Evolutionary conservation across 1,140 invertebrate genomes (phyloP), one percentile per base, ranked within the genome.

Genomic region (Brachionus angularis): DNA sequence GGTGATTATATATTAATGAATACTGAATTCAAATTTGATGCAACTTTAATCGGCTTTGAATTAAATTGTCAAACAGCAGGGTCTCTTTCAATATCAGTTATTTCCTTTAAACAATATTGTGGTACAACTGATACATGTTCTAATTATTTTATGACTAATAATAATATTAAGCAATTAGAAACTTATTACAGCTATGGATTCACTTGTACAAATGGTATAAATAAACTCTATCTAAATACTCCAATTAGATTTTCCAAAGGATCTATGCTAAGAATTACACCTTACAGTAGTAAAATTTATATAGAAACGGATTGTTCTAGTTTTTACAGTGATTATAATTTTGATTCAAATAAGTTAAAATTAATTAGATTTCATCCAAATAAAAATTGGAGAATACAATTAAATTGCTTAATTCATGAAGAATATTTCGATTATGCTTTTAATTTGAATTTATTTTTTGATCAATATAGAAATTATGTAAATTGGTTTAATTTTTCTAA

Each of bases 371-470:
- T 53, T n/a, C 12, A 53, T 18, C 3, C 3, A 14, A 31, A 31
- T 14, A 8, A 53, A 33, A 53, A 53, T 53, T 53, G 50, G 50
- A 53, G 50, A 33, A 29, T 53, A 7, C 29, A 33, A n/a, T 16
- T 53, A 1, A 53, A 53, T 33, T 8, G 12, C 33, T 53, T 53
- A 33, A 53, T 53, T 18, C 27, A 53, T 5, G 50, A 53, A 33
- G 50, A 53, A 4, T 53, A 16, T 33, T 53, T n/a, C 33, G 50
- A 53, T 53, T 53, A 53, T 33, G 21, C 50, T n/a, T 31, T 53
- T 33, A 34, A 53, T 53, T 10, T 53, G 18, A 33, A 53, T 33
- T 12, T 31, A 16, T 1, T 31, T 23, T 7, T 53, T n/a, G 31
- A 33, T 31, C 8, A 14, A 29, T 53, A 53, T 33, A 53, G 33